Evolutionary conservation across 2,888 invertebrate species (phyloP).

Genomic region (Oligia fasciuncula): DNA sequence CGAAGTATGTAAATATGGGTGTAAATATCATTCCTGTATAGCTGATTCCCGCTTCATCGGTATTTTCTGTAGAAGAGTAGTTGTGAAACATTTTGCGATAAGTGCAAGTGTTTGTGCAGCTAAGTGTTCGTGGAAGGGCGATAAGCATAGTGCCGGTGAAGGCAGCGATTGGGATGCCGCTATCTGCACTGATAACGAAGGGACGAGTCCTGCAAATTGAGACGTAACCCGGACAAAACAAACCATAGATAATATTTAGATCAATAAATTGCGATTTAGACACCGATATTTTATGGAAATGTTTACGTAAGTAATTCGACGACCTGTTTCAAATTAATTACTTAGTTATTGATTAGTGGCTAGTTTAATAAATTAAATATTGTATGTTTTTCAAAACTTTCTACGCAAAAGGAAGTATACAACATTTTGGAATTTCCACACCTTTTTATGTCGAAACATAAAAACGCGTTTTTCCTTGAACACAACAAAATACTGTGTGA

Average conservation of each 20-base stretch:
- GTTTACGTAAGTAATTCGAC: conserved; percentile 23
- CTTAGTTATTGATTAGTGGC: conserved; percentile 8
- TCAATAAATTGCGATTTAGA: conserved; percentile 27
- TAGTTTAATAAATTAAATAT: too few species aligned
- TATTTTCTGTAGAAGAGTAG: conserved; percentile 71
- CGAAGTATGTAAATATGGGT: not conserved
- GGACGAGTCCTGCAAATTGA: conserved; percentile 68
- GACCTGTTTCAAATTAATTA: conserved; percentile 23
- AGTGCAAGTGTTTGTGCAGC: conserved; percentile 83
- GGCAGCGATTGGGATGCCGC: conserved; percentile 83
- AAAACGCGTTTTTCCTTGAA: conserved; percentile 64
- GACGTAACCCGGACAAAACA: conserved; percentile 55
- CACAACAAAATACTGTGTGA: conserved; percentile 60
- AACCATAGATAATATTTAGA: conserved; percentile 29
- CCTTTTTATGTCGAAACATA: conserved; percentile 55
- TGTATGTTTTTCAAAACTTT: conserved; percentile 42
- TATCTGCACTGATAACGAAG: conserved; percentile 83
- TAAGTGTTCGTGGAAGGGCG: conserved; percentile 85
- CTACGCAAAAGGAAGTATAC: conserved; percentile 26
- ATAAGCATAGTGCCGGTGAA: conserved; percentile 79
- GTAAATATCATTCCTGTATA: conserved; percentile 11
- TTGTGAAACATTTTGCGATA: conserved; percentile 87
- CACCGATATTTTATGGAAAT: conserved; percentile 11
- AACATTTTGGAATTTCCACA: conserved; percentile 55
- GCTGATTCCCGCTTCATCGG: conserved; percentile 41